phyloP scores from a whole-genome alignment of 2,113 vertebrate species.

The Callionymus lyra region DNA sequence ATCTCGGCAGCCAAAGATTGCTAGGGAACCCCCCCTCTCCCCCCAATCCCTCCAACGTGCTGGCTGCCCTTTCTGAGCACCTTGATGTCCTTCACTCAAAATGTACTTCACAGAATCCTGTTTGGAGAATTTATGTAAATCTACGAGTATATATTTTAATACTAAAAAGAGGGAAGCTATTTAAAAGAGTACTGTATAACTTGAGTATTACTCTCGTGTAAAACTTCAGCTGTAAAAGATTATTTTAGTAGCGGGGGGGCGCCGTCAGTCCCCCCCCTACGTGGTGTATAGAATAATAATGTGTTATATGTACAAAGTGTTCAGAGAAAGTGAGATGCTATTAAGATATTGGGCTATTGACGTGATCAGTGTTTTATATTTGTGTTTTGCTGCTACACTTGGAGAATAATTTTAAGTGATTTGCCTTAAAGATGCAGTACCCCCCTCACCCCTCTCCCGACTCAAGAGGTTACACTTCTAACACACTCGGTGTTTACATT shows the following conservation, averaged over 20 bases:
- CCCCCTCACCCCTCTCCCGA: conserved; percentile 23
- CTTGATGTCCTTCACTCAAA: conserved; percentile 29
- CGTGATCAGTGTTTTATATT: conserved; percentile 69
- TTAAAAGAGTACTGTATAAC: conserved; percentile 79
- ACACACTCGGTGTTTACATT: conserved; percentile 16
- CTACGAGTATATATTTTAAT: conserved; percentile 78
- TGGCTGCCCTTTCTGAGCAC: conserved; percentile 37
- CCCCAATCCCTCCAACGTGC: conserved; percentile 12
- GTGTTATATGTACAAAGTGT: conserved; percentile 65
- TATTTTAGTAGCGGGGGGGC: conserved; percentile 35
- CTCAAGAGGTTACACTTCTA: conserved; percentile 27
- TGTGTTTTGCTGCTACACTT: conserved; percentile 73
- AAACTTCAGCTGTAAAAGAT: conserved; percentile 66
- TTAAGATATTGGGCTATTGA: conserved; percentile 71
- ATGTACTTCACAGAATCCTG: conserved; percentile 17
- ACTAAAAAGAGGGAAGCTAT: conserved; percentile 77
- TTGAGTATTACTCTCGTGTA: conserved; percentile 71
- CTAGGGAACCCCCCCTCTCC: conserved; percentile 45
- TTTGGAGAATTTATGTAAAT: conserved; percentile 70
- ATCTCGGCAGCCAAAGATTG: conserved; percentile 67
- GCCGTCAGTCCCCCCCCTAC: conserved; percentile 3
- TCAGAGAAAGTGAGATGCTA: conserved; percentile 56
- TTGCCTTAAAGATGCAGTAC: conserved; percentile 72
- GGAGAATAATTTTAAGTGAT: conserved; percentile 62
- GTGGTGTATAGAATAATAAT: conserved; percentile 66